Percentiles rank a stretch among this genome's conserved stretches.
Evolutionary conservation across 2,888 invertebrate species (phyloP).

Genomic region (Candidula unifasciata): DNA sequence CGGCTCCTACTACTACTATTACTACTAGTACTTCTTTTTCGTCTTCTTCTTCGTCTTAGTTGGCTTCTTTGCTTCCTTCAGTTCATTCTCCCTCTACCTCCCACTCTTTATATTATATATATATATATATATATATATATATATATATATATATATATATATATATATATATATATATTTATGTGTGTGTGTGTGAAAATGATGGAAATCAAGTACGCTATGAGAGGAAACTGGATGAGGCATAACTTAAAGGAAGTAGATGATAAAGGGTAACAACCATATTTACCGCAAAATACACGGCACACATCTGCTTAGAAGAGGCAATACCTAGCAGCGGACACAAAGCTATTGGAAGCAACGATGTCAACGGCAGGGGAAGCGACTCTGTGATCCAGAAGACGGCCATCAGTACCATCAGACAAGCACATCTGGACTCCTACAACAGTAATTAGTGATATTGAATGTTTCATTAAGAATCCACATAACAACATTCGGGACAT

Average conservation of each 20-base stretch:
- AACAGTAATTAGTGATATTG: not conserved
- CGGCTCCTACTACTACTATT: constrained; percentile 21
- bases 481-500: too few species aligned
- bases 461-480: not conserved
- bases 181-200: not conserved
- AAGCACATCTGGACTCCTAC: constrained; percentile 67
- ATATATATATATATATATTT: too few species aligned
- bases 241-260: not conserved
- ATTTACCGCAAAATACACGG: constrained; percentile 66
- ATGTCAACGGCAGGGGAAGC: constrained; percentile 72
- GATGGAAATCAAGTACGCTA: not conserved
- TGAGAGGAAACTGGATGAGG: not conserved
- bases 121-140: too few species aligned
- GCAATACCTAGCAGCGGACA: constrained; percentile 72
- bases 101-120: too few species aligned
- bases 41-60: too few species aligned
- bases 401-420: constrained; percentile 67
- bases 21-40: constrained; percentile 29
- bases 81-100: too few species aligned
- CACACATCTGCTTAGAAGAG: constrained; percentile 63
- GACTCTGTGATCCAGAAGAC: constrained; percentile 72
- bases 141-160: too few species aligned
- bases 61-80: too few species aligned
- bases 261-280: too few species aligned
- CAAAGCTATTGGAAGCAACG: constrained; percentile 72